Conservation (phyloP, 2,113 vertebrate genomes). For the Hyperopisus bebe region DNA sequence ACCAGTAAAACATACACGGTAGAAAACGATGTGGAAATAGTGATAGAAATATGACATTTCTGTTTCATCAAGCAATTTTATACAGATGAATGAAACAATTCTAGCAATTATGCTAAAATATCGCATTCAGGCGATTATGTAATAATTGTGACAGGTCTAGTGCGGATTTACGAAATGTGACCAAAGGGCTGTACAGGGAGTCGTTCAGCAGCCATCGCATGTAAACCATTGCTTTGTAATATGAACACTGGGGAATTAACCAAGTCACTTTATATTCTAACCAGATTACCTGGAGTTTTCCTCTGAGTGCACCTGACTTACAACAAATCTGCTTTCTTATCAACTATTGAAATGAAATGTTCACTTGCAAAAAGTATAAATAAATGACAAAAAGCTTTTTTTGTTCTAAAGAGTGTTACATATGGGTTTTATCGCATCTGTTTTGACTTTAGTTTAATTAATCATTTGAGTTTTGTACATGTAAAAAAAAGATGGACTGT, state of each 20-base stretch:
- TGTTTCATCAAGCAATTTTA: not conserved
- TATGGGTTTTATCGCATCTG: not conserved
- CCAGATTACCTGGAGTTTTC: slow-evolving; percentile 35
- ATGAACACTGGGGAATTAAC: slow-evolving; percentile 26
- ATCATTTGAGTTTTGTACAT: not conserved
- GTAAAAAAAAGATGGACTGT: not conserved
- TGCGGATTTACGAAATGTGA: slow-evolving; percentile 2
- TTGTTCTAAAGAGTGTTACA: not conserved
- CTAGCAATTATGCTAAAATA: not conserved
- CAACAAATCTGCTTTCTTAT: slow-evolving; percentile 9
- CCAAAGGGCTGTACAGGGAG: not conserved
- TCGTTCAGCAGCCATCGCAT: not conserved
- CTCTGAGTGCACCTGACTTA: slow-evolving; percentile 27
- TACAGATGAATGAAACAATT: not conserved
- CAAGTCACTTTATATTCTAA: slow-evolving; percentile 25
- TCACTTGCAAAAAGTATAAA: not conserved
- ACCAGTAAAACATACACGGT: not conserved
- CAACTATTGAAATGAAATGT: not conserved
- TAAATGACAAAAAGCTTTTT: not conserved
- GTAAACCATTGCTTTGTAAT: not conserved
- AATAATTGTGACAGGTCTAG: not conserved
- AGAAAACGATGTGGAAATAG: not conserved
- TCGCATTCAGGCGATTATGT: not conserved
- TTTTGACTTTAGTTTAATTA: not conserved
- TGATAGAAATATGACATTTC: no score